Evolutionary conservation across 2,888 invertebrate genomes (phyloP).

Genomic region (Drosophila pegasa): DNA sequence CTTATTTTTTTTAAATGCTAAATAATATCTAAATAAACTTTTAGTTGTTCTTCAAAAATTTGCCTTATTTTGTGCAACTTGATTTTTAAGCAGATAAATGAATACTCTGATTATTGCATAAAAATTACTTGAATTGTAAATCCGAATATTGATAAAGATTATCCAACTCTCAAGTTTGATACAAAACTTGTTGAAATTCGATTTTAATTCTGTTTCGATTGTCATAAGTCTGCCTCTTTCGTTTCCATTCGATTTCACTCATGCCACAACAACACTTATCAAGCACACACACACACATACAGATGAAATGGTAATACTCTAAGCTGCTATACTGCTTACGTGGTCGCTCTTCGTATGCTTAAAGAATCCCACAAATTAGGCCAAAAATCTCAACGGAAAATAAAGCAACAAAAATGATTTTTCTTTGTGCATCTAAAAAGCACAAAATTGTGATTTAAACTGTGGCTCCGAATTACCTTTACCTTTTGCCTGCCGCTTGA

Average conservation of each 20-base stretch:
- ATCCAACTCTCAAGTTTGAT: too few species aligned
- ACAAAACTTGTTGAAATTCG: background rate
- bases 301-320: conserved; percentile 2
- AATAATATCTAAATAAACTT: too few species aligned
- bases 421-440: conserved; percentile 21
- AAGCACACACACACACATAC: background rate
- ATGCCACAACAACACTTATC: background rate
- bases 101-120: too few species aligned
- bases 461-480: conserved; percentile 11
- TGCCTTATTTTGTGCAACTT: too few species aligned
- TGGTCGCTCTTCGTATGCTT: background rate
- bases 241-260: background rate
- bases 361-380: conserved; percentile 2
- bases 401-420: conserved; percentile 1
- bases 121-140: too few species aligned
- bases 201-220: background rate
- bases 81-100: too few species aligned
- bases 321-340: background rate
- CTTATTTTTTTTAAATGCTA: too few species aligned
- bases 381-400: conserved; percentile 1
- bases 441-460: conserved; percentile 21
- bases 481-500: conserved; percentile 2
- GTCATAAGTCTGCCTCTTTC: background rate
- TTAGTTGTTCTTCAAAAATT: too few species aligned
- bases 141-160: too few species aligned